Conservation (phyloP, 2,888 invertebrate species). For the Aleiodes alternator region DNA sequence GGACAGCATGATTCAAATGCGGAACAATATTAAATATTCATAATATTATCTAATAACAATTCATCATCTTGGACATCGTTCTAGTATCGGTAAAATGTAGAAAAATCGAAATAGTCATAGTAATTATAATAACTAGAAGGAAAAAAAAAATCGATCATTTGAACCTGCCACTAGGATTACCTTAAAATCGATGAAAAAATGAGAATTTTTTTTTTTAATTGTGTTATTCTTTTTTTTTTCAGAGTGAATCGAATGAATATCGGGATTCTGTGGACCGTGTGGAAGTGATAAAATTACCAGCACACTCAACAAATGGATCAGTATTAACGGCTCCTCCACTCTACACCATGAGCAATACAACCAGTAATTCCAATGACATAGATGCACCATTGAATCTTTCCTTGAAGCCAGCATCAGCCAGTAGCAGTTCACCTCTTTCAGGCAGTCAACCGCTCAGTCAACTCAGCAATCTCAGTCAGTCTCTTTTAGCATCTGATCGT, state of each 20-base stretch:
- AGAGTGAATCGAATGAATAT: slow-evolving; percentile 69
- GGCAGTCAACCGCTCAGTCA: slow-evolving; percentile 72
- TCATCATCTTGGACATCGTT: too few species aligned
- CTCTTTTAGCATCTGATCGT: slow-evolving; percentile 75
- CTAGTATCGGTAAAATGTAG: too few species aligned
- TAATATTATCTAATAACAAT: too few species aligned
- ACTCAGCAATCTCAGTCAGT: slow-evolving; percentile 74
- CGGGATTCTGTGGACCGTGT: slow-evolving; percentile 80
- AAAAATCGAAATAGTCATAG: too few species aligned
- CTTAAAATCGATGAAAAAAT: neutral
- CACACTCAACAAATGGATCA: slow-evolving; percentile 75
- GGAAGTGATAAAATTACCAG: slow-evolving; percentile 88
- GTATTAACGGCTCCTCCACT: slow-evolving; percentile 76
- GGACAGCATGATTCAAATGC: too few species aligned
- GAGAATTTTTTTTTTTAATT: too few species aligned
- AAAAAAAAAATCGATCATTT: too few species aligned
- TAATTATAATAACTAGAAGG: too few species aligned
- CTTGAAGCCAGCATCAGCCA: slow-evolving; percentile 81
- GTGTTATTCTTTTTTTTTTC: slow-evolving; percentile 32
- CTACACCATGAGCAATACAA: slow-evolving; percentile 76
- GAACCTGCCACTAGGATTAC: too few species aligned
- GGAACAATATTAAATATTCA: too few species aligned
- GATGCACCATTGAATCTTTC: slow-evolving; percentile 91
- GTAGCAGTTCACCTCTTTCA: slow-evolving; percentile 67
- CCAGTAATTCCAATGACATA: slow-evolving; percentile 77